Percentiles rank a stretch among this genome's conserved stretches.
Conservation (phyloP, 2,797 vertebrate genomes). For the Thaleichthys pacificus region DNA sequence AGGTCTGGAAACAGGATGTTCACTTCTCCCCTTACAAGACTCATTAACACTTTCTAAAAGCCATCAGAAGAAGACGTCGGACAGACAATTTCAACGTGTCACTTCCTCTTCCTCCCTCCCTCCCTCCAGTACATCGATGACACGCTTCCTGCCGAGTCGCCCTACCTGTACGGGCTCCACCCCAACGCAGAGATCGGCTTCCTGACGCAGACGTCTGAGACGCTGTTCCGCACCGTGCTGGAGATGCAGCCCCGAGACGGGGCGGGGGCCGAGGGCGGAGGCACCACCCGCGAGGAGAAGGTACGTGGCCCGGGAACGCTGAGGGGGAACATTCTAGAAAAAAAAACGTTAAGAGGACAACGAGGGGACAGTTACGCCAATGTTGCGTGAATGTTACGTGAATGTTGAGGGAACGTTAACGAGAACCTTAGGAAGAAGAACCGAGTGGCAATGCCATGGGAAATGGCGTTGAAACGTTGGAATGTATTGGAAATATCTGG, state of each 20-base stretch:
- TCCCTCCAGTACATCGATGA: constrained; percentile 85
- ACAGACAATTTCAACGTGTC: neutral
- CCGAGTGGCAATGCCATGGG: no score
- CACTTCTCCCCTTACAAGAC: constrained; percentile 10
- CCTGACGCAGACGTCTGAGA: constrained; percentile 89
- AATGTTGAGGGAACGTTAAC: no score
- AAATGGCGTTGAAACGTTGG: no score
- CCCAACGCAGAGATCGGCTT: constrained; percentile 95
- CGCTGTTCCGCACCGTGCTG: constrained; percentile 84
- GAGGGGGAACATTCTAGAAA: no score
- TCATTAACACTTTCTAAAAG: neutral
- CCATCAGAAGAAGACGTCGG: neutral
- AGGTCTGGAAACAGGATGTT: constrained; percentile 44
- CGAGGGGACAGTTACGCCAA: no score
- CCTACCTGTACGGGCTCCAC: constrained; percentile 90
- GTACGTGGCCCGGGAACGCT: constrained; percentile 53
- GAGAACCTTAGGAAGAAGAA: no score
- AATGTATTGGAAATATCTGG: no score
- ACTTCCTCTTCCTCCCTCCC: neutral
- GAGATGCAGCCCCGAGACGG: constrained; percentile 88
- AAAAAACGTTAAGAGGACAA: no score
- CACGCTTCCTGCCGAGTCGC: constrained; percentile 84
- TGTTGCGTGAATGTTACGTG: no score
- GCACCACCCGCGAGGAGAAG: constrained; percentile 80
- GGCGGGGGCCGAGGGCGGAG: constrained; percentile 65